Conservation (phyloP, 2,888 invertebrate species). For the Aquatica leii region DNA sequence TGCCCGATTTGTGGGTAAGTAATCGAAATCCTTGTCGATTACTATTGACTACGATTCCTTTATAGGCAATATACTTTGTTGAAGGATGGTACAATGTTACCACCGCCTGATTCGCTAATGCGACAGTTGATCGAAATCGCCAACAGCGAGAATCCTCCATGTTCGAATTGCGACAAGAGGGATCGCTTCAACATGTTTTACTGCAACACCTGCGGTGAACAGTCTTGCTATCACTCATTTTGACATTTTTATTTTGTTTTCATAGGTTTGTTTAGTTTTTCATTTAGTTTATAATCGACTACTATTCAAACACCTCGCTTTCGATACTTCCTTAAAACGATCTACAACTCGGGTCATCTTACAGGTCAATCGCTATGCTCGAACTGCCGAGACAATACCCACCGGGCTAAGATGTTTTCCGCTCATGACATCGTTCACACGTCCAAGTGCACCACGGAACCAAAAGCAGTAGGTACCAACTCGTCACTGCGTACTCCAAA, state of each 20-base stretch:
- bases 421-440: constrained; percentile 76
- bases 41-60: constrained; percentile 21
- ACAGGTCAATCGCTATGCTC: constrained; percentile 76
- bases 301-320: too few species aligned
- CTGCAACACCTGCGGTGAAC: constrained; percentile 78
- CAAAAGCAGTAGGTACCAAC: too few species aligned
- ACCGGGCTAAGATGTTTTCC: constrained; percentile 80
- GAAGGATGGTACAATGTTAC: constrained; percentile 69
- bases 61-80: constrained; percentile 67
- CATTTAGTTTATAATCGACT: too few species aligned
- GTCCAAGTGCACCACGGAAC: constrained; percentile 74
- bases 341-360: too few species aligned
- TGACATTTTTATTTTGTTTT: constrained; percentile 34
- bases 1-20: constrained; percentile 75
- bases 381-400: constrained; percentile 75
- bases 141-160: constrained; percentile 75
- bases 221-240: constrained; percentile 25
- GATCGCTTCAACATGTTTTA: constrained; percentile 76
- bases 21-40: too few species aligned
- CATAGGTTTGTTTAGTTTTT: constrained; percentile 41
- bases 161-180: constrained; percentile 80
- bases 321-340: too few species aligned
- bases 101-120: constrained; percentile 72
- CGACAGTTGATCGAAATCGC: constrained; percentile 75
- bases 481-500: too few species aligned